Conservation (phyloP, 2,888 invertebrate genomes). For the Dasysyrphus albostriatus region DNA sequence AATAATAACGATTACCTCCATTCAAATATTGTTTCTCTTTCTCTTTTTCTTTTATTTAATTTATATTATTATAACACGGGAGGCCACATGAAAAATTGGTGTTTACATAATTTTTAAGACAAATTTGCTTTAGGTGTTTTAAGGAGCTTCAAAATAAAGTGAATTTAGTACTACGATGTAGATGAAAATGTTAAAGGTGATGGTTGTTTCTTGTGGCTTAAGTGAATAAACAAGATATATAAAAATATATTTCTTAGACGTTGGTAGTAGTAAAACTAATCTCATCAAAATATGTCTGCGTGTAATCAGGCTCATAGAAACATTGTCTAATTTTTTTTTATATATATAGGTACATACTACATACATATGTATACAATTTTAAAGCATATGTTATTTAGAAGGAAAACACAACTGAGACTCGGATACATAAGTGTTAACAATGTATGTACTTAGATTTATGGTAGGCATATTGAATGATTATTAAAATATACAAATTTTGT, state of each 20-base stretch:
- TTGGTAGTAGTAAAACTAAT: not conserved
- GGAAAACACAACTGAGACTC: too few relatives aligned
- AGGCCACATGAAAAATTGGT: not conserved
- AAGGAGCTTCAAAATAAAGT: not conserved
- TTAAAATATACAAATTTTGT: too few relatives aligned
- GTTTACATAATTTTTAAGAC: constrained; percentile 7
- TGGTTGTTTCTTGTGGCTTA: not conserved
- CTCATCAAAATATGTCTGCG: too few relatives aligned
- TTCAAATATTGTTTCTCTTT: not conserved
- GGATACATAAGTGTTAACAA: too few relatives aligned
- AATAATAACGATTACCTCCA: constrained; percentile 8
- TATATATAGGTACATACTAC: too few relatives aligned
- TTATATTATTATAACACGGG: constrained; percentile 13
- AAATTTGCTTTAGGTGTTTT: not conserved
- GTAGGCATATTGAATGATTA: too few relatives aligned
- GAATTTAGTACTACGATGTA: not conserved
- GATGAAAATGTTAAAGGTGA: not conserved
- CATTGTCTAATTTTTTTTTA: too few relatives aligned
- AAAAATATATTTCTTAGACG: not conserved
- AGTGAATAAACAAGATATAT: not conserved
- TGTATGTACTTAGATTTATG: too few relatives aligned
- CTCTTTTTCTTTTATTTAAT: too few relatives aligned
- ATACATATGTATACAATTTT: too few relatives aligned
- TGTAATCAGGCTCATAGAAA: too few relatives aligned
- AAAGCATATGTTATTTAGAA: too few relatives aligned